A percentile compares a stretch with the other conserved stretches of the same genome.
These are phyloP conservation scores for Platygyra sinensis DNA, from an alignment of 64 coral and sea anemone genomes.

Conservation along the genomic window DNA sequence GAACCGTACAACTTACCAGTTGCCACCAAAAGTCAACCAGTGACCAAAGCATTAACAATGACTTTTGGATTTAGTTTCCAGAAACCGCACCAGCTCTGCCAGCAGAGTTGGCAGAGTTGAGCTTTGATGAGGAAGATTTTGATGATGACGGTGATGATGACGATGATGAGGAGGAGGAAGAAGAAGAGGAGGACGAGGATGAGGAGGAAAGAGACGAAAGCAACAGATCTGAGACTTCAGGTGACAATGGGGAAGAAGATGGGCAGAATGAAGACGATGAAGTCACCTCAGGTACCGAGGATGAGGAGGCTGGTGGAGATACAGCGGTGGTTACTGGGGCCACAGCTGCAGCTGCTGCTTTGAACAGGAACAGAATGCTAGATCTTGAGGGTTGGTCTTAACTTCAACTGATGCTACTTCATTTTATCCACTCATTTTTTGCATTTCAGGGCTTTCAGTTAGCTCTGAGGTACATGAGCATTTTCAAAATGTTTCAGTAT, in stretches of 20 bases:
- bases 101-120: conserved; percentile 84
- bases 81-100: conserved; percentile 71
- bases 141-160: conserved; percentile 19
- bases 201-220: conserved; percentile 55
- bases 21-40: neutral
- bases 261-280: conserved; percentile 45
- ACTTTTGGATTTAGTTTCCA: conserved; percentile 55
- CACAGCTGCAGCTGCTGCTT: neutral
- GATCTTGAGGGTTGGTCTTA: conserved; percentile 33
- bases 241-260: conserved; percentile 59
- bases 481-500: too few relatives aligned
- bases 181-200: conserved; percentile 49
- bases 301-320: conserved; percentile 26
- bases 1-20: too few relatives aligned
- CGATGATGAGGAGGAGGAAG: conserved; percentile 39
- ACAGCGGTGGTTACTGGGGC: neutral
- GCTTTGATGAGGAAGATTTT: conserved; percentile 80
- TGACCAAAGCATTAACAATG: too few relatives aligned
- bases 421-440: neutral
- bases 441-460: too few relatives aligned
- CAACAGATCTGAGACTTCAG: conserved; percentile 20
- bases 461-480: too few relatives aligned
- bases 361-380: conserved; percentile 26
- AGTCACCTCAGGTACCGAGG: conserved; percentile 39
- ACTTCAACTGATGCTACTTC: neutral